Base-by-base conservation (phyloP, 2,797 vertebrate genomes). In the Eurystomus glaucurus region DNA sequence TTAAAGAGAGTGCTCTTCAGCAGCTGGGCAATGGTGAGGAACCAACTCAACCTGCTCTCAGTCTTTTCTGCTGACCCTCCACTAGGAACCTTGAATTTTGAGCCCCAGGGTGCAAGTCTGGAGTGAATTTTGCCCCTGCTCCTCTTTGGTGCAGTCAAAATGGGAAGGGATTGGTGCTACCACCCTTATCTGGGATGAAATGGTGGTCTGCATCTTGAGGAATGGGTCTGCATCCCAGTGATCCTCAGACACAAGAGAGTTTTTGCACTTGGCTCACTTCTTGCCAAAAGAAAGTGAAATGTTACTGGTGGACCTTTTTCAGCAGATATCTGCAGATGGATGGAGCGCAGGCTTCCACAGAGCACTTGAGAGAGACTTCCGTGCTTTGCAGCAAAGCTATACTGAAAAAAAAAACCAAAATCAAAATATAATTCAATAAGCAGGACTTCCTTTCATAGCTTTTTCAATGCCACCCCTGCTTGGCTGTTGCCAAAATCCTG, bases 121-220 rank as follows among this genome's bases (percentile, higher is more conserved):
- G 52, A 68, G 48, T 29, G 37, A 60, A 37, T 84, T 80, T 57
- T 35, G 10, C 43, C 5, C 14, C 69, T 10, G 41, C 29, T 69
- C 18, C 31, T 52, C 61, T 66, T 64, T 4, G 14, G 10, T 68
- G 33, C 7, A n/a, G 9, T 37, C 23, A 6, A 1, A 45, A 17
- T 7, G 35, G 26, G 52, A 65, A 60, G 52, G 45, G 26, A 45
- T 16, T 11, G 21, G 25, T 39, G 28, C 9, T 14, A 10, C 51
- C 2, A 2, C 23, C 13, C 21, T 60, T 11, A 10, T 29, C 70
- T 39, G 62, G 22, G 29, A 62, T 17, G 22, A 55, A 88, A 58
- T 0, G 2, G 37, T 0, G 0, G 11, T n/a, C 54, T 43, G 11
- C 48, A 6, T 7, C 71, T 37, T 35, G 41, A 43, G 45, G 7